Percentiles rank a stretch among this genome's conserved stretches.
Evolutionary conservation across 2,888 invertebrate species (phyloP).

Genomic region (Athalia circularis): DNA sequence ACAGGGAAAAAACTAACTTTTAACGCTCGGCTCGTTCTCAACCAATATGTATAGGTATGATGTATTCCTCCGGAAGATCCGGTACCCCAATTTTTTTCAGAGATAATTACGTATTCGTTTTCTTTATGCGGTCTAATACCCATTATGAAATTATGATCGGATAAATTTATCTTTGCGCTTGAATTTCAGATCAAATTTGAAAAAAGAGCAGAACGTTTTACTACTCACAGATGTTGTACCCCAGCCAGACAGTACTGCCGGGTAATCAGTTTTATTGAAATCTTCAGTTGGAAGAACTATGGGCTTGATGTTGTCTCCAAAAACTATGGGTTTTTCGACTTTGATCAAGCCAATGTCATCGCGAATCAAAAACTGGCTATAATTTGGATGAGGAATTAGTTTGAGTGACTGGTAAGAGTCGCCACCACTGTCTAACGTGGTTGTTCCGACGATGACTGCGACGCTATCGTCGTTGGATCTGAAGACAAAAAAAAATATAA

Average conservation of each 20-base stretch:
- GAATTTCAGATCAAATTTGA: not conserved
- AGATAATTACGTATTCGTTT: too few species aligned
- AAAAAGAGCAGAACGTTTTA: not conserved
- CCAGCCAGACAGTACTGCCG: slow-evolving; percentile 70
- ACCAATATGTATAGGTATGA: too few species aligned
- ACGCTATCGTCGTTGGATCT: slow-evolving; percentile 66
- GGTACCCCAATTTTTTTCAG: too few species aligned
- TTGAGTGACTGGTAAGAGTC: slow-evolving; percentile 61
- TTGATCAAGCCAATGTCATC: slow-evolving; percentile 70
- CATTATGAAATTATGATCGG: not conserved
- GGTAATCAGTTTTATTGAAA: slow-evolving; percentile 65
- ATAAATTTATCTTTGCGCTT: not conserved
- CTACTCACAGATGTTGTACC: slow-evolving; percentile 67
- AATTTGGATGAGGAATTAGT: slow-evolving; percentile 62
- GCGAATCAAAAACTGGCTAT: slow-evolving; percentile 63
- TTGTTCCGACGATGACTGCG: slow-evolving; percentile 65
- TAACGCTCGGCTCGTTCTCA: not conserved
- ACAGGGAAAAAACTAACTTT: slow-evolving; percentile 11
- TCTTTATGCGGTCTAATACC: not conserved
- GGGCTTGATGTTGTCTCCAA: slow-evolving; percentile 64
- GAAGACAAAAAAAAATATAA: slow-evolving; percentile 21
- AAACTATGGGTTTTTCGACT: slow-evolving; percentile 64
- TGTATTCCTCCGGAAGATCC: too few species aligned
- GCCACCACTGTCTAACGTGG: slow-evolving; percentile 66
- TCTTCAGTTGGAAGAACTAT: slow-evolving; percentile 61